Evolutionary conservation across 1,140 invertebrate genomes (phyloP), one percentile per base, ranked within the genome.

Genomic region (Scylla paramamosain): DNA sequence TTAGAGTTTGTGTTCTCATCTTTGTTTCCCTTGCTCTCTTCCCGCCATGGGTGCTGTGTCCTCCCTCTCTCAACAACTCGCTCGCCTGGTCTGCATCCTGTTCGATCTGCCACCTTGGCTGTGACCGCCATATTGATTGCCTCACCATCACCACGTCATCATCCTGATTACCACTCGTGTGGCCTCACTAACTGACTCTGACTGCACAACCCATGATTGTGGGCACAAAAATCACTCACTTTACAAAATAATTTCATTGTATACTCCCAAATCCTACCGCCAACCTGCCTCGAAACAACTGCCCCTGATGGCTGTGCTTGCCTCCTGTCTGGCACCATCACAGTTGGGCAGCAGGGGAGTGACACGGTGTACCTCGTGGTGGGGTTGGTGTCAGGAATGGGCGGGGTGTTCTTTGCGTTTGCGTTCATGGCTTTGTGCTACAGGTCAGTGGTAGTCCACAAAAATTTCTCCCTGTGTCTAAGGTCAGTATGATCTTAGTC

Each of bases 391-490:
- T 99, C 99, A 97, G 99, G 99, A 98, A 99, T 99, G 98, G 99
- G 99, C 98, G 98, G 98, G 98, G 99, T 99, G 98, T 99, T 99
- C 98, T 98, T 99, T 98, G 98, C 99, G 98, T 99, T 99, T 98
- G 98, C 99, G 97, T 98, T 99, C 97, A 98, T 99, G 98, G 99
- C 99, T 98, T 98, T 99, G 97, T 99, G 99, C 98, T 99, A 99
- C 98, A 99, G 99, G 98, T 99, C 98, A 98, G 98, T 99, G 98
- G 98, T 99, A 98, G 98, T 99, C 98, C 98, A 99, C 98, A 98
- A 98, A 98, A 99, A 98, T 98, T 98, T 98, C 98, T 98, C 98
- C 98, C 98, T 99, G 98, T 99, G 98, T 98, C 98, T 99, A 98
- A 99, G 98, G 98, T 99, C 98, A 99, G 98, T 99, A 93, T 12